These are phyloP conservation scores for Cryptotis parvus DNA, from an alignment of 2,113 vertebrate species.

Conservation along the genomic window DNA sequence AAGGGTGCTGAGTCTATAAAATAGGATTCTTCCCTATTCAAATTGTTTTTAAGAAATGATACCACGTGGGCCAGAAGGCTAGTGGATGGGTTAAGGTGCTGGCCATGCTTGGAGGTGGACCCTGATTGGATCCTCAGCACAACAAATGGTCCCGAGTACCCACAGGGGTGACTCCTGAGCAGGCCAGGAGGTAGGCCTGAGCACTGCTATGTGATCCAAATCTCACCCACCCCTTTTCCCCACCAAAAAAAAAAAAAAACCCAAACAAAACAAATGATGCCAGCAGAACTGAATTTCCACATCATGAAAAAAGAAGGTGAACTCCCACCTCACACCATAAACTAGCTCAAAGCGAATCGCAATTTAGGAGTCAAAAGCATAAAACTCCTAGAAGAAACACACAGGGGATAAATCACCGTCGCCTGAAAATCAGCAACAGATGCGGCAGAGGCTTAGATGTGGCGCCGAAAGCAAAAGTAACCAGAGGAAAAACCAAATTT, in stretches of 20 bases:
- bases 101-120: too few species aligned
- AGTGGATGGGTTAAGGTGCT: too few species aligned
- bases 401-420: neutral
- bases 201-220: too few species aligned
- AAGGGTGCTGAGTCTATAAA: neutral
- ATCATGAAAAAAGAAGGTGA: neutral
- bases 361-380: neutral
- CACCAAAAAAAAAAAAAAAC: too few species aligned
- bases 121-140: too few species aligned
- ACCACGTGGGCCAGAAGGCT: too few species aligned
- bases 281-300: neutral
- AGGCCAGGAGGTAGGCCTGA: too few species aligned
- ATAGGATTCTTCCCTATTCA: neutral
- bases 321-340: neutral
- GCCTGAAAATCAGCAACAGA: neutral
- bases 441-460: neutral
- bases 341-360: neutral
- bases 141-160: too few species aligned
- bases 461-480: neutral
- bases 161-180: too few species aligned
- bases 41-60: too few species aligned
- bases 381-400: neutral
- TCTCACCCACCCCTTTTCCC: too few species aligned
- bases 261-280: neutral
- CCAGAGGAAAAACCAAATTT: slow-evolving; percentile 2